Base-by-base conservation (phyloP, 2,888 invertebrate genomes). In the Drosophila yooni region DNA sequence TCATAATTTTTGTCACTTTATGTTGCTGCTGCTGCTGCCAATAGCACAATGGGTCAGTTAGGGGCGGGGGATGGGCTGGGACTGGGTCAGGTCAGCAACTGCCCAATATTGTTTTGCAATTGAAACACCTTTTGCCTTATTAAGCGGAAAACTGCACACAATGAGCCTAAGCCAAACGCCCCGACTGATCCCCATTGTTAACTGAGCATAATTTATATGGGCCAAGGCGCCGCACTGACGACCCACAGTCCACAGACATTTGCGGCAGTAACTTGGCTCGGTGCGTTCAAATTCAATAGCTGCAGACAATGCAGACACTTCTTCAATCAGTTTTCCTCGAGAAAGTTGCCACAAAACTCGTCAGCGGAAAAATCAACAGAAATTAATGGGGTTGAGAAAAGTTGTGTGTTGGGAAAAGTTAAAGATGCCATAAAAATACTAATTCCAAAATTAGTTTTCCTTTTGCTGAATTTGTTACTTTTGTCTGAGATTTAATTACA, bases 71-170 rank as follows among this genome's bases (percentile, higher is more conserved):
- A 6, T 7, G 34, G 18, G 33, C 33, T 52, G 52, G 25, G 1
- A 33, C 43, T n/a, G 29, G 50, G 29, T 50, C 34, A 7, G 65
- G 5, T 31, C 36, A 57, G 36, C 57, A 76, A 66, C 69, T 69
- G 62, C 51, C 57, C 61, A 73, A 73, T 59, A 74, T 74, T 74
- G 74, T 84, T 85, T 85, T 65, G 86, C 83, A 88, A 85, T 74
- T 88, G 83, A 88, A 87, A 76, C 88, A 88, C 86, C 85, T 80
- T 85, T 85, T 69, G 58, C 79, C 83, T 74, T 82, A 85, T 88
- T 88, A 88, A 84, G 74, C 80, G 80, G 86, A 88, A 88, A 86
- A 83, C 75, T 56, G 70, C 53, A 81, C 63, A 80, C 80, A 75
- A 80, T 54, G 66, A 54, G 46, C 25, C 46, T 46, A 27, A 27